Conservation (phyloP, 2,797 vertebrate species). For the Emydoidea blandingii region DNA sequence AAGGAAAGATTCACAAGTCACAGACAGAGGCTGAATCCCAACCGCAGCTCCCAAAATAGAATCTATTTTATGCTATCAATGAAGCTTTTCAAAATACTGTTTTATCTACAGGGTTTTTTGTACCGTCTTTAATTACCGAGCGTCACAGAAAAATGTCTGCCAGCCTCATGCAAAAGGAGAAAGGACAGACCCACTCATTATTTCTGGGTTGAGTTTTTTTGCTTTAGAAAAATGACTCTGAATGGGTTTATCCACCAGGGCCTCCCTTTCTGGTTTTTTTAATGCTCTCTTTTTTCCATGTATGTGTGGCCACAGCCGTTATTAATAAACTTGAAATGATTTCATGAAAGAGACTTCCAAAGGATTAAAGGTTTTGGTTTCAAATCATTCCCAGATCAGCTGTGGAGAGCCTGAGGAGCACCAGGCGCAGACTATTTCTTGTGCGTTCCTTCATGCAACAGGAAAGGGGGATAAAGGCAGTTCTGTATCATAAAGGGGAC, state of each 20-base stretch:
- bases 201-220: conserved; percentile 35
- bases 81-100: conserved; percentile 35
- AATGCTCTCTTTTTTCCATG: conserved; percentile 41
- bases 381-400: conserved; percentile 81
- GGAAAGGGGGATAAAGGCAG: neutral
- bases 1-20: neutral
- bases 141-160: conserved; percentile 35
- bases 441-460: neutral
- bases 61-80: neutral
- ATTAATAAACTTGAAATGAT: conserved; percentile 79
- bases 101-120: conserved; percentile 3
- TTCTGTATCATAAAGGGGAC: neutral
- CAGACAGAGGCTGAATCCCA: neutral
- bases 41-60: conserved; percentile 4
- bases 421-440: conserved; percentile 31
- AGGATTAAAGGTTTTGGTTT: conserved; percentile 74
- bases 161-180: conserved; percentile 27
- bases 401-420: conserved; percentile 61
- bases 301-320: conserved; percentile 79
- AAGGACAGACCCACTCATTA: conserved; percentile 44
- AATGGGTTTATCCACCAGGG: neutral
- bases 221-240: conserved; percentile 26
- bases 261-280: conserved; percentile 23
- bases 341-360: conserved; percentile 75
- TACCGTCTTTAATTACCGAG: conserved; percentile 47